Percentiles rank a stretch among this genome's conserved stretches.
These are phyloP conservation scores for Chesias legatella DNA, from an alignment of 2,888 invertebrate species.

Conservation along the genomic window DNA sequence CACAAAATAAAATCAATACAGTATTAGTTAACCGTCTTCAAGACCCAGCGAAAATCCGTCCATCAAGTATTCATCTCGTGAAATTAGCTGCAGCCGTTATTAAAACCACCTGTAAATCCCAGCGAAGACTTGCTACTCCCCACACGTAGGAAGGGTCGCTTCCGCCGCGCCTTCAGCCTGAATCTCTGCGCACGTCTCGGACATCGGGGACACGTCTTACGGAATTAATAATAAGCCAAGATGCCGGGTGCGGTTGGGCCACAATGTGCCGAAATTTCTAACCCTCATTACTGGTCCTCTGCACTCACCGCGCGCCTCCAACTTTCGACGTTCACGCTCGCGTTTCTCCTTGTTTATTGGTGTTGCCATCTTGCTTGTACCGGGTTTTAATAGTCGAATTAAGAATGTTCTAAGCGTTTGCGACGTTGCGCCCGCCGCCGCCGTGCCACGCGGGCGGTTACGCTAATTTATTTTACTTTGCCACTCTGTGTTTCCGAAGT, in stretches of 20 bases:
- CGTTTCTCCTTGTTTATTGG: slow-evolving; percentile 73
- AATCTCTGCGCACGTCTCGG: slow-evolving; percentile 80
- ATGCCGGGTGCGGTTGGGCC: slow-evolving; percentile 75
- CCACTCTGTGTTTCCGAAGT: slow-evolving; percentile 19
- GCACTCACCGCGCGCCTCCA: slow-evolving; percentile 73
- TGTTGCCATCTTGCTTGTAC: slow-evolving; percentile 70
- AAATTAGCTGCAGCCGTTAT: slow-evolving; percentile 76
- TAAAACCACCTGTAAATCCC: slow-evolving; percentile 80
- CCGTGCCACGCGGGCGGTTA: slow-evolving; percentile 35
- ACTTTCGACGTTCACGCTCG: slow-evolving; percentile 70
- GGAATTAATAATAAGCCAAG: slow-evolving; percentile 82
- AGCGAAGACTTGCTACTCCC: slow-evolving; percentile 62
- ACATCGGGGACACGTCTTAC: slow-evolving; percentile 81
- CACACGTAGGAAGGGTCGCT: slow-evolving; percentile 66
- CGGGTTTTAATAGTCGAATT: slow-evolving; percentile 73
- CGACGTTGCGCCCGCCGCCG: slow-evolving; percentile 34
- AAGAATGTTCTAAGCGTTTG: slow-evolving; percentile 62
- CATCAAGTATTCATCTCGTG: slow-evolving; percentile 79
- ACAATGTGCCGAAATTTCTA: slow-evolving; percentile 78
- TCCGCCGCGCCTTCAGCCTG: slow-evolving; percentile 79
- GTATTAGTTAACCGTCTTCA: slow-evolving; percentile 53
- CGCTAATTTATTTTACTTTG: slow-evolving; percentile 44
- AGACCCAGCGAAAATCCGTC: slow-evolving; percentile 60
- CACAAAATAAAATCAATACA: slow-evolving; percentile 33
- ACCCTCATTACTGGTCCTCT: slow-evolving; percentile 78